Evolutionary conservation across 2,888 invertebrate genomes (phyloP), one percentile per base, ranked within the genome.

Genomic region (Polymixis lichenea): DNA sequence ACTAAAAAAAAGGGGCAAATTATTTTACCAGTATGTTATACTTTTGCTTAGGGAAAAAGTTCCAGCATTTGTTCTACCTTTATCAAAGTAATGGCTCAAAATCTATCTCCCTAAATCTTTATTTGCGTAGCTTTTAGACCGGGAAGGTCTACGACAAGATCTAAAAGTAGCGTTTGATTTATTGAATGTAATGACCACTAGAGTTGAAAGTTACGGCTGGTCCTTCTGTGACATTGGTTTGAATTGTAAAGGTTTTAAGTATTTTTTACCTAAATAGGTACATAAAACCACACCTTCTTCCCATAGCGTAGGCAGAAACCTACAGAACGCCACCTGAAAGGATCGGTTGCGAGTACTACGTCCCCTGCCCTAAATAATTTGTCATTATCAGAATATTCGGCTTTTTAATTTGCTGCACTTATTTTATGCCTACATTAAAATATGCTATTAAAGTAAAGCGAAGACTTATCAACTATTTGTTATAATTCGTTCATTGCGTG

Each of bases 51-150:
- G 13, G 11, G 43, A 2, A 46, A 46, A 38, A 1, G 2, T 13
- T 46, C 13, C 11, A 46, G 32, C 77, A 79, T 65, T 72, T 73
- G 46, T 55, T 66, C 64, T 56, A 80, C 76, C 81, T 73, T 79
- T 67, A 28, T 84, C 55, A 78, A 75, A 82, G 73, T 74, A 80
- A 85, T 85, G 77, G 77, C 53, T 66, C 62, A 15, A 77, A 77
- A 85, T 82, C 65, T 76, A 74, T 75, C 80, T 60, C 7, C 43
- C 17, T 84, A 77, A 82, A 82, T 80, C 83, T 76, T 80, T 74
- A 83, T 85, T 83, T 82, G 62, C 49, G 64, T 62, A 55, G 65
- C 82, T 66, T 75, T 46, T 76, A 78, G 61, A 76, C 66, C 22
- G 56, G 25, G n/a, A 51, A 51, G 25, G 43, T n/a, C 72, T 71